Conservation (phyloP, 2,888 invertebrate genomes). For the Apamea sordens region DNA sequence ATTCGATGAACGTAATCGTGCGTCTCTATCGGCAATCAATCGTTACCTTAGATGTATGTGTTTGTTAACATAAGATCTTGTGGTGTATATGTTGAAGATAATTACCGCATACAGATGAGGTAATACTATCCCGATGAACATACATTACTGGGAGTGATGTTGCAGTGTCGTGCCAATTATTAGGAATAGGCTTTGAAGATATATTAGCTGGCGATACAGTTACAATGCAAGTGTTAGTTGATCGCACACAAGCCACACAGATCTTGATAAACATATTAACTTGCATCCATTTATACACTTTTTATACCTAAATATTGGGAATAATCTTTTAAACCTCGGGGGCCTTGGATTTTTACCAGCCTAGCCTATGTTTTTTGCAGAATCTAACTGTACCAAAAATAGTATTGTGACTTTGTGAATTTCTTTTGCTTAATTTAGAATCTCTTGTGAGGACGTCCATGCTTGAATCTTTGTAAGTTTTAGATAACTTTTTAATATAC, state of each 20-base stretch:
- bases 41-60: conserved; percentile 40
- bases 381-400: background rate
- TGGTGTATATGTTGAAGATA: conserved; percentile 41
- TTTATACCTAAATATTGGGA: background rate
- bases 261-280: background rate
- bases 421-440: background rate
- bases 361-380: background rate
- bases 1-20: conserved; percentile 37
- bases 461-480: background rate
- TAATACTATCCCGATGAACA: conserved; percentile 26
- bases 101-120: conserved; percentile 55
- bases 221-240: background rate
- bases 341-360: background rate
- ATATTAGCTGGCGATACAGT: background rate
- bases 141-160: conserved; percentile 31
- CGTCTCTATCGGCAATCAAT: conserved; percentile 50
- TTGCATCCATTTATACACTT: background rate
- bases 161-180: conserved; percentile 11
- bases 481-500: background rate
- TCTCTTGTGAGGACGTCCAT: background rate
- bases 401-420: background rate
- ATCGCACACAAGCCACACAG: background rate
- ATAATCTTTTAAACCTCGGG: background rate
- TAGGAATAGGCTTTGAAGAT: conserved; percentile 3
- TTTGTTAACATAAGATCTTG: conserved; percentile 42